A percentile compares a stretch with the other conserved stretches of the same genome.
These are phyloP conservation scores for Psittacula derbiana DNA, from an alignment of 2,797 vertebrate species.

Conservation along the genomic window DNA sequence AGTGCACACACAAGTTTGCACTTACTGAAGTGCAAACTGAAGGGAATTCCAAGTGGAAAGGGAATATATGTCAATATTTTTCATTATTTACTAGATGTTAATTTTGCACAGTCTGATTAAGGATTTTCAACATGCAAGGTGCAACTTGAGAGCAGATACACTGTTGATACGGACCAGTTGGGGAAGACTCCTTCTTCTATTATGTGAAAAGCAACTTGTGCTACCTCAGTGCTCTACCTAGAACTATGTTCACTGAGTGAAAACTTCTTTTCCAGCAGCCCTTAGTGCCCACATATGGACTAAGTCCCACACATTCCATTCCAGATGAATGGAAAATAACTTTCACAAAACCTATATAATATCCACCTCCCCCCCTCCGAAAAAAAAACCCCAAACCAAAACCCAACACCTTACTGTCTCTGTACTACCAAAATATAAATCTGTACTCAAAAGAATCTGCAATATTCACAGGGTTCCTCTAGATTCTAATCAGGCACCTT, in stretches of 20 bases:
- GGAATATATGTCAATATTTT: neutral
- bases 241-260: neutral
- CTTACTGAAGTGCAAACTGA: neutral
- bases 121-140: neutral
- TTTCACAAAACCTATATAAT: neutral
- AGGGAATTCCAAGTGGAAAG: neutral
- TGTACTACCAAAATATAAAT: neutral
- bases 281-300: neutral
- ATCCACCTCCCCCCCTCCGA: neutral
- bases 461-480: neutral
- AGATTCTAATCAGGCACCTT: neutral
- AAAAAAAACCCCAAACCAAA: neutral
- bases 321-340: neutral
- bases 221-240: neutral
- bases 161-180: neutral
- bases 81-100: neutral
- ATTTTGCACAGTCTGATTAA: neutral
- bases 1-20: too few relatives aligned
- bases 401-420: neutral
- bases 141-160: neutral
- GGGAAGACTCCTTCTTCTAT: neutral
- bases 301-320: neutral
- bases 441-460: neutral
- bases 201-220: neutral
- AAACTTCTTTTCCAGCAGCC: neutral